Base-by-base conservation (phyloP, 2,888 invertebrate genomes). In the Galerucella calmariensis region DNA sequence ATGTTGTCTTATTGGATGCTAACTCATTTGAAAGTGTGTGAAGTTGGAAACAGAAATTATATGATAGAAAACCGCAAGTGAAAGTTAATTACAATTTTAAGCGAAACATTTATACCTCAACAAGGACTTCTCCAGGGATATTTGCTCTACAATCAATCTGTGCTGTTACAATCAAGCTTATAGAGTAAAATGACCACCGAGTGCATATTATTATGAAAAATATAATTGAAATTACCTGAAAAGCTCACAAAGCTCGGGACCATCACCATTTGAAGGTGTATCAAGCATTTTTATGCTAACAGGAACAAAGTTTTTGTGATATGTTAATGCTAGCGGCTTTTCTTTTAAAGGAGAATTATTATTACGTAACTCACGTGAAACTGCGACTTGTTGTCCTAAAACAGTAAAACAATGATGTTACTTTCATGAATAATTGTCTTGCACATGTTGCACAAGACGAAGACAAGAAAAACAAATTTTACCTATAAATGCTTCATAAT, bases 401-500 rank as follows among this genome's bases (percentile, higher is more conserved):
- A 66, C 46, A 65, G n/a, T 11, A 63, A 44, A 63, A 63, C 14
- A 44, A 8, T 35, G 5, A 35, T 27, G 27, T 5, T 27, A 27
- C 27, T 3, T 27, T 27, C 4, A 27, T 27, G 2, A 27, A 35
- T 27, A 27, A 27, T 27, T 27, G 27, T 27, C 27, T 27, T 27
- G 27, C 3, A 27, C 27, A 27, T 35, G 6, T 35, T 35, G 35
- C 35, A 35, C 35, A 35, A 35, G 8, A 8, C 8, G 35, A 35
- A 8, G 35, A 35, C 35, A 35, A 35, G 8, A 35, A 8, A 35
- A 35, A n/a, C 4, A 61, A 41, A 14, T 20, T 56, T 44, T 63
- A 51, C 76, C 79, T 67, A 92, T 89, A 81, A 94, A 94, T 69
- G 90, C 89, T 75, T 90, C 90, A 84, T 92, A 94, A 82, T 93